A percentile compares a stretch with the other conserved stretches of the same genome.
Evolutionary conservation across 1,140 invertebrate species (phyloP).

Genomic region (Babylonia areolata): DNA sequence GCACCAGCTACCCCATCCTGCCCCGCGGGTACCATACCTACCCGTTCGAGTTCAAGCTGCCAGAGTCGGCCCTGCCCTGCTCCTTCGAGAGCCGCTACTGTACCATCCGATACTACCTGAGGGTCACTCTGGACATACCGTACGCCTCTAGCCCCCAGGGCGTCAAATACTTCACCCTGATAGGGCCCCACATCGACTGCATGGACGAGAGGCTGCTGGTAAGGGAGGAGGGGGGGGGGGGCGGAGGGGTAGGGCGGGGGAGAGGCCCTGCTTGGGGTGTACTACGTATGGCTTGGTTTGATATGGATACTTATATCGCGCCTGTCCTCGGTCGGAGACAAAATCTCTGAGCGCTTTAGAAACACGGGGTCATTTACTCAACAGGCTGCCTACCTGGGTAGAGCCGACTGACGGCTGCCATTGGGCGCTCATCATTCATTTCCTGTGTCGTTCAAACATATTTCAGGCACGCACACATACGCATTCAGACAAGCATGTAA

Average conservation of each 20-base stretch:
- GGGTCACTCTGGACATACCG: constrained; percentile 88
- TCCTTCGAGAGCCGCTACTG: constrained; percentile 88
- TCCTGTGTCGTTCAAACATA: too few relatives aligned
- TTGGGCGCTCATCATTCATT: too few relatives aligned
- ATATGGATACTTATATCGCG: too few relatives aligned
- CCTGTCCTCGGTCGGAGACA: too few relatives aligned
- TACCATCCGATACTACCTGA: constrained; percentile 87
- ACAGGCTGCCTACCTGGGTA: too few relatives aligned
- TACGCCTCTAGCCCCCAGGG: constrained; percentile 90
- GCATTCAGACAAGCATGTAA: too few relatives aligned
- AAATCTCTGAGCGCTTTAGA: too few relatives aligned
- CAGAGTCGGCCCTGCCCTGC: constrained; percentile 86
- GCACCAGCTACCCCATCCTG: constrained; percentile 84
- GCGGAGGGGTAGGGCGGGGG: too few relatives aligned
- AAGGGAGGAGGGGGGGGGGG: too few relatives aligned
- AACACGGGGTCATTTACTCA: too few relatives aligned
- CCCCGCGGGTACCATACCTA: constrained; percentile 86
- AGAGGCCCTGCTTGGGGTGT: background rate
- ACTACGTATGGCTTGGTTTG: background rate
- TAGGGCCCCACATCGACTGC: constrained; percentile 90
- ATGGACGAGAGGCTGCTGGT: constrained; percentile 91
- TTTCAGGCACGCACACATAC: too few relatives aligned
- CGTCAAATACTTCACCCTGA: constrained; percentile 90
- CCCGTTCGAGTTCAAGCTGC: constrained; percentile 86
- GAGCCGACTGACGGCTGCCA: too few relatives aligned